Evolutionary conservation across 2,113 vertebrate species (phyloP).

Genomic region (Bujurquina vittata): DNA sequence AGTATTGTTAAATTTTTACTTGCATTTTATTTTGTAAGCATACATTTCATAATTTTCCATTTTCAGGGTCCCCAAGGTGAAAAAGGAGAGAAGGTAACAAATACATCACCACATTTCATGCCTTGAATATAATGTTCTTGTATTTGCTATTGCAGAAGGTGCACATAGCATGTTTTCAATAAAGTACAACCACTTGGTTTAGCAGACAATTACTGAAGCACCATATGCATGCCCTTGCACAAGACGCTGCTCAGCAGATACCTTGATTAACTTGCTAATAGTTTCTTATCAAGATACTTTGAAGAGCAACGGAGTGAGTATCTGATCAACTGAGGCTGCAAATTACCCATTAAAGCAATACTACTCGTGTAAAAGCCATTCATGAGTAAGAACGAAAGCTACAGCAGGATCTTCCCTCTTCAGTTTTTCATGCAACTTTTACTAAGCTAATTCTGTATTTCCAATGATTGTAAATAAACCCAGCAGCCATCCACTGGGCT

Average conservation of each 20-base stretch:
- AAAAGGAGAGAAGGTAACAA: conserved; percentile 77
- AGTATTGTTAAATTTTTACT: background rate
- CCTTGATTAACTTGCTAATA: conserved; percentile 61
- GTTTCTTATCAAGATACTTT: conserved; percentile 57
- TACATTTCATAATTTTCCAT: conserved; percentile 9
- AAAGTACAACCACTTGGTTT: conserved; percentile 29
- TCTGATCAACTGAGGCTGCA: conserved; percentile 57
- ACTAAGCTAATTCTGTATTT: conserved; percentile 19
- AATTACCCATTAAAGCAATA: conserved; percentile 56
- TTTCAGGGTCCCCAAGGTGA: conserved; percentile 69
- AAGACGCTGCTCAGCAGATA: conserved; percentile 39
- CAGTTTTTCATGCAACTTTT: conserved; percentile 31
- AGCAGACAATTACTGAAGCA: conserved; percentile 35
- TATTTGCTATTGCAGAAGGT: conserved; percentile 7
- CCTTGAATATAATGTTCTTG: background rate
- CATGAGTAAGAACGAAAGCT: conserved; percentile 13
- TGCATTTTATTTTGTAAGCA: background rate
- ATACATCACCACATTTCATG: background rate
- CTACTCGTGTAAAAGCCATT: conserved; percentile 41
- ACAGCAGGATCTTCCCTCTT: background rate
- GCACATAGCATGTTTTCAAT: conserved; percentile 5
- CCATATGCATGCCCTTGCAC: conserved; percentile 25
- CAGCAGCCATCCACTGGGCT: conserved; percentile 24
- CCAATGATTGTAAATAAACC: conserved; percentile 32
- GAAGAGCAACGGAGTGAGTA: conserved; percentile 51